Evolutionary conservation across 1,140 invertebrate species (phyloP).

Genomic region (Globodera rostochiensis): DNA sequence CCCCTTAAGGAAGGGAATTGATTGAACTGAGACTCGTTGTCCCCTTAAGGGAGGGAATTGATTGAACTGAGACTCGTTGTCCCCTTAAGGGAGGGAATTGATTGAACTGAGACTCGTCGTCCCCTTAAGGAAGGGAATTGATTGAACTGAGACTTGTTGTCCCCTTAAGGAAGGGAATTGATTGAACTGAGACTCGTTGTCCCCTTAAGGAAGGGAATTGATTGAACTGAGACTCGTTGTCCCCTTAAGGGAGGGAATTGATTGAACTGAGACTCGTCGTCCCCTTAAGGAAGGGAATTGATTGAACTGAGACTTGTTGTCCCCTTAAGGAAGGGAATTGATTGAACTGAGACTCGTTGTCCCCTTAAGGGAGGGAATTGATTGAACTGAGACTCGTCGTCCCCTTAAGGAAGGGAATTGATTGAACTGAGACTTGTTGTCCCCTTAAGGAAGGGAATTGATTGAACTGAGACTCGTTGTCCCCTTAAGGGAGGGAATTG

Average conservation of each 20-base stretch:
- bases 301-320: no score
- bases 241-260: neutral
- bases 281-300: neutral
- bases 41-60: neutral
- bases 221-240: no score
- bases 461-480: no score
- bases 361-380: neutral
- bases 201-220: neutral
- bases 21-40: no score
- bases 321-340: neutral
- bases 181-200: no score
- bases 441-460: neutral
- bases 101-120: no score
- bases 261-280: no score
- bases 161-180: neutral
- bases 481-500: neutral
- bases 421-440: no score
- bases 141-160: no score
- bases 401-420: neutral
- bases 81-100: neutral
- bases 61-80: no score
- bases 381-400: no score
- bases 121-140: neutral
- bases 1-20: neutral
- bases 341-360: no score